These are phyloP conservation scores for Choloepus hoffmanni DNA, from an alignment of 2,113 vertebrate species.

Conservation along the genomic window DNA sequence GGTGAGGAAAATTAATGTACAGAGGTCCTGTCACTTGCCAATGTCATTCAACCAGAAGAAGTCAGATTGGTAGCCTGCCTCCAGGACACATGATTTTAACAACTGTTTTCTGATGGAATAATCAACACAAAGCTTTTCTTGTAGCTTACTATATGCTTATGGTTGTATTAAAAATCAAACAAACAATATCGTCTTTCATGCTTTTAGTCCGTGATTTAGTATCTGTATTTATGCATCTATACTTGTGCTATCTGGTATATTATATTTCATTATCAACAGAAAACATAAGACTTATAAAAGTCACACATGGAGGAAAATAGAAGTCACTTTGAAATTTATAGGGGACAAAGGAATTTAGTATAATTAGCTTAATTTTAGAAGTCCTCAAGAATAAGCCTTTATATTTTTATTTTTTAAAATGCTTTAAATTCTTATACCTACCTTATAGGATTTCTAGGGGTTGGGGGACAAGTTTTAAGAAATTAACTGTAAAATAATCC, in stretches of 20 bases:
- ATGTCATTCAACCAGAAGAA: neutral
- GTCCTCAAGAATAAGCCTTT: neutral
- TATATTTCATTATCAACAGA: neutral
- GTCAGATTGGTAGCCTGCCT: neutral
- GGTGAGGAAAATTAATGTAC: neutral
- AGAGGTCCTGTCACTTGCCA: neutral
- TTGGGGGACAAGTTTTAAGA: neutral
- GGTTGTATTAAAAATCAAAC: neutral
- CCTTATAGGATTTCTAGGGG: neutral
- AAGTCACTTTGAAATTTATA: neutral
- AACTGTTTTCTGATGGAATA: no score
- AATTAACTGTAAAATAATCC: neutral
- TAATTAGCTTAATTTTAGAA: conserved; percentile 13
- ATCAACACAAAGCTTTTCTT: neutral
- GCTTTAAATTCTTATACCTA: neutral
- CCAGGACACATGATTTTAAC: neutral
- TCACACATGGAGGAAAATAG: neutral
- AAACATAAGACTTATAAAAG: neutral
- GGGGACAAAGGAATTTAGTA: neutral
- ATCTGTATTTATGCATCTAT: neutral
- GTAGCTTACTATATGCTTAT: neutral
- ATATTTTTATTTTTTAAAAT: neutral
- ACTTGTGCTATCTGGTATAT: neutral
- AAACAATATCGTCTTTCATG: neutral
- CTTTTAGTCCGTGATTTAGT: neutral